Conservation (phyloP, 1,140 invertebrate genomes). For the Apis mellifera region Amel_HAv3.1 CM009941.2:15992001-15992500, state of each 20-base stretch:
- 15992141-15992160: conserved; percentile 81
- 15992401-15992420: conserved; percentile 62
- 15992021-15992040: conserved; percentile 70
- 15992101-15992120: conserved; percentile 83
- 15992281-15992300: conserved; percentile 81
- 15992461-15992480: neutral
- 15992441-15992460: neutral
- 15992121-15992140: conserved; percentile 79
- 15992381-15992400: conserved; percentile 80
- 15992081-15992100: conserved; percentile 90
- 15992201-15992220: conserved; percentile 74
- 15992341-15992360: conserved; percentile 83
- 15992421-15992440: neutral
- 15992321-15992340: conserved; percentile 81
- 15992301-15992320: conserved; percentile 80
- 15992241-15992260: conserved; percentile 81
- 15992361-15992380: conserved; percentile 85
- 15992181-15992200: conserved; percentile 79
- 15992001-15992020: conserved; percentile 56
- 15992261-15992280: conserved; percentile 82
- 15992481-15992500: neutral
- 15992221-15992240: conserved; percentile 77
- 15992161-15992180: conserved; percentile 82
- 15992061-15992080: conserved; percentile 89
- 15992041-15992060: conserved; percentile 85